Conservation (phyloP, 2,113 vertebrate genomes). For the Leptosomus discolor region DNA sequence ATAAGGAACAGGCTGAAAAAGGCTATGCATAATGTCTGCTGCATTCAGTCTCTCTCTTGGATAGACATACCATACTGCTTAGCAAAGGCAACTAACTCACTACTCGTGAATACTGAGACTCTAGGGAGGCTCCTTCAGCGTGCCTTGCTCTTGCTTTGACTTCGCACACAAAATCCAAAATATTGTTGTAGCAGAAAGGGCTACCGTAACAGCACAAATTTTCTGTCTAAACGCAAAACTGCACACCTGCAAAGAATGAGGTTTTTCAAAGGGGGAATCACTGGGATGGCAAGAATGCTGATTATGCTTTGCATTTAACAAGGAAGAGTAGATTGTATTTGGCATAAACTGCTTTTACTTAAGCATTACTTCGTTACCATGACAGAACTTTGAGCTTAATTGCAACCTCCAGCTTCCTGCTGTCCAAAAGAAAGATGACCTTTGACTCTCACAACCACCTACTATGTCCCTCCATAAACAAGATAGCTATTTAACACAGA, state of each 20-base stretch:
- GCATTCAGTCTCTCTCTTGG: background rate
- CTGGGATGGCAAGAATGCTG: background rate
- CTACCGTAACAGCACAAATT: background rate
- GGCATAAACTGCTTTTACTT: background rate
- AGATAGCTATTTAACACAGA: background rate
- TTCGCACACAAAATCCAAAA: background rate
- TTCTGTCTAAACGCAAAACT: background rate
- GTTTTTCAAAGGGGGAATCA: background rate
- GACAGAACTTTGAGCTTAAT: background rate
- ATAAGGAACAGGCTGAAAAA: background rate
- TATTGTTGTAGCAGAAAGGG: background rate
- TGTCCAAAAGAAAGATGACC: background rate
- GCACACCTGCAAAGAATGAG: background rate
- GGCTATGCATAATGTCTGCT: background rate
- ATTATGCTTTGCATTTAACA: background rate
- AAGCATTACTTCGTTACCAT: background rate
- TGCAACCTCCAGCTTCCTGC: background rate
- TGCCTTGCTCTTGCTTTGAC: background rate
- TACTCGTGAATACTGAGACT: background rate
- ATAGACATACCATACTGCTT: background rate
- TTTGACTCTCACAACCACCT: background rate
- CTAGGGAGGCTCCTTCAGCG: background rate
- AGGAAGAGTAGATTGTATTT: background rate
- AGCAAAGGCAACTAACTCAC: background rate
- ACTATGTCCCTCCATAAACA: background rate